phyloP scores from a whole-genome alignment of 2,113 vertebrate species.

The Notiomystis cincta region DNA sequence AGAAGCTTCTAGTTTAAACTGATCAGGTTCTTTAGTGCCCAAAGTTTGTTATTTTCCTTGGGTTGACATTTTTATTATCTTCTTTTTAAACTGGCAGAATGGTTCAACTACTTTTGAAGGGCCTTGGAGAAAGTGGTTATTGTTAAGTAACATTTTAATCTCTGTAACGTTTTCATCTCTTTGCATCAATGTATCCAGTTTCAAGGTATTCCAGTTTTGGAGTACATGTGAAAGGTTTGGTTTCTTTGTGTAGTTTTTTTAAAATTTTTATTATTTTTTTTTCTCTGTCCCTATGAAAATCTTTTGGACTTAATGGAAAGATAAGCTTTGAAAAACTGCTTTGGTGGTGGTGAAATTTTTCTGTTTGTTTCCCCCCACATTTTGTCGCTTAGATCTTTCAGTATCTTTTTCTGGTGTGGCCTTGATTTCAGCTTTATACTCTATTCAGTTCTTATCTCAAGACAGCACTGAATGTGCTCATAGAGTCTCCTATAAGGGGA shows the following conservation, averaged over 20 bases:
- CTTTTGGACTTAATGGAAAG: background rate
- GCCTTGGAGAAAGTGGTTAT: background rate
- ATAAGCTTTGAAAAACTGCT: background rate
- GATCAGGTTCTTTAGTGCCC: background rate
- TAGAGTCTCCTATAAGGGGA: background rate
- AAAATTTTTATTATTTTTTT: too few relatives aligned
- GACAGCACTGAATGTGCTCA: background rate
- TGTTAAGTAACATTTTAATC: background rate
- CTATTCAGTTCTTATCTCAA: background rate
- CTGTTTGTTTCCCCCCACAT: background rate
- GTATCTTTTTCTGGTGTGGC: background rate
- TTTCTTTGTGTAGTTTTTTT: background rate
- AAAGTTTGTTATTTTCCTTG: background rate
- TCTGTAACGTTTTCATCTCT: background rate
- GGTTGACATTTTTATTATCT: background rate
- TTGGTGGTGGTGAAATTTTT: background rate
- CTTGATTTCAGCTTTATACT: slow-evolving; percentile 16
- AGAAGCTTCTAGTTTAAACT: background rate
- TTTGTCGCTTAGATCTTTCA: background rate
- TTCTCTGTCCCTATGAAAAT: background rate
- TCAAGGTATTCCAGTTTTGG: background rate
- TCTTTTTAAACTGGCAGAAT: background rate
- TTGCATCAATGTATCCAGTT: background rate
- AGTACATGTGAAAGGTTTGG: background rate
- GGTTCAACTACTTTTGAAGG: background rate